Conservation (phyloP, 2,113 vertebrate genomes). For the Scartelaos histophorus region DNA sequence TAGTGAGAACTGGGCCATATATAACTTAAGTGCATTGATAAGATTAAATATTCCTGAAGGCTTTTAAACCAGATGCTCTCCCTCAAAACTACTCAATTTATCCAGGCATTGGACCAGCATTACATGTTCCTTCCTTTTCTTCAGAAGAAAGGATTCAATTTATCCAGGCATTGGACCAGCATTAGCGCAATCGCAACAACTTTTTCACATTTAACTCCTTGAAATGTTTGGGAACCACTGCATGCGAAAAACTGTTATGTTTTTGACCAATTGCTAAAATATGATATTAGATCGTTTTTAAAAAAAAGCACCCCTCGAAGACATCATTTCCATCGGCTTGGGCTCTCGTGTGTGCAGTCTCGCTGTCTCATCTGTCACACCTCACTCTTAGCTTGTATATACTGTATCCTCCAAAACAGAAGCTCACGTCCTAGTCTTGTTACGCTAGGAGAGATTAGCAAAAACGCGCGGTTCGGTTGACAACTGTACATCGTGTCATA, state of each 20-base stretch:
- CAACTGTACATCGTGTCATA: slow-evolving; percentile 67
- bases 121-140: too few relatives aligned
- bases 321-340: slow-evolving; percentile 61
- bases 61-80: not conserved
- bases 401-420: slow-evolving; percentile 63
- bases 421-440: slow-evolving; percentile 62
- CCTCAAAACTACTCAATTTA: not conserved
- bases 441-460: slow-evolving; percentile 58
- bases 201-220: not conserved
- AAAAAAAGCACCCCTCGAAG: slow-evolving; percentile 41
- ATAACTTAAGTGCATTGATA: not conserved
- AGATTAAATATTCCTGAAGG: too few relatives aligned
- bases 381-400: slow-evolving; percentile 70
- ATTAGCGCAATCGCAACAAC: too few relatives aligned
- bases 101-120: not conserved
- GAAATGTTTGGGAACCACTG: not conserved
- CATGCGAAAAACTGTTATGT: slow-evolving; percentile 17
- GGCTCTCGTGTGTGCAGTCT: slow-evolving; percentile 66
- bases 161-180: not conserved
- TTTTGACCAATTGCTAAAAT: slow-evolving; percentile 22
- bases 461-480: slow-evolving; percentile 50
- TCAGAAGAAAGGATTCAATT: too few relatives aligned
- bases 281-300: slow-evolving; percentile 16
- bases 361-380: slow-evolving; percentile 67
- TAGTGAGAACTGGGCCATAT: not conserved